These are phyloP conservation scores for Nomada ferruginata DNA, from an alignment of 2,888 invertebrate species.

Conservation along the genomic window DNA sequence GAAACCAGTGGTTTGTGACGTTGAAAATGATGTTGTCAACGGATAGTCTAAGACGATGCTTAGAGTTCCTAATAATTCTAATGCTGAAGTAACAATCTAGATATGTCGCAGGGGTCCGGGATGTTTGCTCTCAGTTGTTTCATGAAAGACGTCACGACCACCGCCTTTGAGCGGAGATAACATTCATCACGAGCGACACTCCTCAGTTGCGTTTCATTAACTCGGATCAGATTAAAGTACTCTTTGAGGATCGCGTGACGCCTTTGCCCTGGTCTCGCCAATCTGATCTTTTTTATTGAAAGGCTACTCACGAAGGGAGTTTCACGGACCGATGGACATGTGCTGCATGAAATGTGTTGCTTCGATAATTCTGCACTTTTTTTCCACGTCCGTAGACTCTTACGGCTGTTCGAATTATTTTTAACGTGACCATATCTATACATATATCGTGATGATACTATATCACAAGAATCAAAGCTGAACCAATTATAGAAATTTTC, in stretches of 20 bases:
- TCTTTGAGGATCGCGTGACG: slow-evolving; percentile 11
- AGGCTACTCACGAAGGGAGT: background rate
- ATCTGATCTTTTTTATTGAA: background rate
- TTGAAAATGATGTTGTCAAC: slow-evolving; percentile 57
- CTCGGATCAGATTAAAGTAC: slow-evolving; percentile 15
- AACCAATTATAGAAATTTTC: too few relatives aligned
- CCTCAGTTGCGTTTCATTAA: slow-evolving; percentile 2
- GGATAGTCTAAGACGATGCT: slow-evolving; percentile 37
- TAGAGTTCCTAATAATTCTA: slow-evolving; percentile 46
- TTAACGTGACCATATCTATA: too few relatives aligned
- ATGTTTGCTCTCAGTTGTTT: background rate
- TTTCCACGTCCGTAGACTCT: too few relatives aligned
- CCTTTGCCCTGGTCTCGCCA: background rate
- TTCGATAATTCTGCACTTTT: background rate
- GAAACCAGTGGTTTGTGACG: slow-evolving; percentile 22
- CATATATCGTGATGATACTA: too few relatives aligned
- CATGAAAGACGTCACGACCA: background rate
- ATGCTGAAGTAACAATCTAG: slow-evolving; percentile 39
- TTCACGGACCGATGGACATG: background rate
- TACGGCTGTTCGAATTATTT: background rate
- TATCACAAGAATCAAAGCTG: too few relatives aligned
- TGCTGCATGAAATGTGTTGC: background rate
- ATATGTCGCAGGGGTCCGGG: background rate
- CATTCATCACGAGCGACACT: background rate
- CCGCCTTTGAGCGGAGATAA: background rate